Evolutionary conservation across 2,888 invertebrate species (phyloP).

Genomic region (Lymantria monacha): DNA sequence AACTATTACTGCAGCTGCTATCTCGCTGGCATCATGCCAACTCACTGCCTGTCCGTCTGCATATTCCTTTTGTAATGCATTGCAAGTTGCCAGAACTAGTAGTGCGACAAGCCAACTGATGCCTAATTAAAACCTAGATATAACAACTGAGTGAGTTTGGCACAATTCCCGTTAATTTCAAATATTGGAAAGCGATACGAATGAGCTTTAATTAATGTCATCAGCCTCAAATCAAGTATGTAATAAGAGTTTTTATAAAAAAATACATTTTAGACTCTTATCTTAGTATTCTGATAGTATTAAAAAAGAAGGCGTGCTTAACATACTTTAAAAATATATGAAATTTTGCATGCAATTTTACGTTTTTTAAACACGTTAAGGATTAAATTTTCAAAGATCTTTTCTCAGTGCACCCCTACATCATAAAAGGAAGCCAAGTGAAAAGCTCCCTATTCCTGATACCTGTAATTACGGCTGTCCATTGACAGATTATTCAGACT

Average conservation of each 20-base stretch:
- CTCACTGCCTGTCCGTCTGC: slow-evolving; percentile 4
- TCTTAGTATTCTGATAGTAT: no score
- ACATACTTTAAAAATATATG: no score
- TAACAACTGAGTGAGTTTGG: slow-evolving; percentile 22
- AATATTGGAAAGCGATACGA: background rate
- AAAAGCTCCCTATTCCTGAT: no score
- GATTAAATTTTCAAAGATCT: no score
- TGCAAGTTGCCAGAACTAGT: slow-evolving; percentile 14
- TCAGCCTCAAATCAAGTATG: background rate
- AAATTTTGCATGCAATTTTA: no score
- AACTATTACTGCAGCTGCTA: slow-evolving; percentile 14
- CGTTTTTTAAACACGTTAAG: no score
- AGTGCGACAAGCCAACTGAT: slow-evolving; percentile 20
- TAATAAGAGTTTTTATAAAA: background rate
- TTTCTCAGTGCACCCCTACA: no score
- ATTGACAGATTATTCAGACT: no score
- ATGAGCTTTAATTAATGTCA: background rate
- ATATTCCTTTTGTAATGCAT: slow-evolving; percentile 20
- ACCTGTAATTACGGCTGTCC: no score
- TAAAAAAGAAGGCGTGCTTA: no score
- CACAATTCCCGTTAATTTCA: slow-evolving; percentile 10
- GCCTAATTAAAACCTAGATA: slow-evolving; percentile 23
- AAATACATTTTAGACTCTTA: no score
- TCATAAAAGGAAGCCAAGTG: no score
- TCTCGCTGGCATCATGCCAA: slow-evolving; percentile 23